phyloP scores from a whole-genome alignment of 2,888 invertebrate species.

The Clistopyga incitator region DNA sequence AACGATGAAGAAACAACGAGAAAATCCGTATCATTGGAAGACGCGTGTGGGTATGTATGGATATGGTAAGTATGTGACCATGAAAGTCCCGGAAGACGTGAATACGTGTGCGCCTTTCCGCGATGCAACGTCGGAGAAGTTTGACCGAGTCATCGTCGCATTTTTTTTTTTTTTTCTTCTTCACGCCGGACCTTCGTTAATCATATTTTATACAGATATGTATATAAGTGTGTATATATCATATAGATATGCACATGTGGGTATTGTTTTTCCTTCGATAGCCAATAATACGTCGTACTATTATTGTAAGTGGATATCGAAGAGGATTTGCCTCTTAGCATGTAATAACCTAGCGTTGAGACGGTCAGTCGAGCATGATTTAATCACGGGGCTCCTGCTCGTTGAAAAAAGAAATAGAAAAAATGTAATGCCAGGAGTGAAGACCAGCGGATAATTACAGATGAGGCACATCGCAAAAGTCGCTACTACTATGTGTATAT shows the following conservation, averaged over 20 bases:
- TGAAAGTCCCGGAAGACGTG: slow-evolving; percentile 62
- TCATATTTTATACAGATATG: slow-evolving; percentile 24
- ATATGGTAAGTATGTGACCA: slow-evolving; percentile 55
- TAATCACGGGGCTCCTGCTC: slow-evolving; percentile 47
- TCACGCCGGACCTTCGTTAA: slow-evolving; percentile 29
- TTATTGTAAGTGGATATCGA: slow-evolving; percentile 27
- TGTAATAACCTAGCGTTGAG: slow-evolving; percentile 35
- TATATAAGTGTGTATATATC: too few species aligned
- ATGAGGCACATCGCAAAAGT: slow-evolving; percentile 22
- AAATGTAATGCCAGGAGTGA: slow-evolving; percentile 43
- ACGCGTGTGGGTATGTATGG: slow-evolving; percentile 3
- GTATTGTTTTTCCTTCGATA: slow-evolving; percentile 1
- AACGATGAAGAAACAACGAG: background rate
- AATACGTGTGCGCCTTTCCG: slow-evolving; percentile 25
- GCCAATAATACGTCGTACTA: slow-evolving; percentile 18
- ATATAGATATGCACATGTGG: too few species aligned
- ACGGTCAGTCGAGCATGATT: slow-evolving; percentile 59
- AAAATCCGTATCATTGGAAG: too few species aligned
- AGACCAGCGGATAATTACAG: slow-evolving; percentile 58
- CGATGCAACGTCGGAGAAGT: slow-evolving; percentile 3
- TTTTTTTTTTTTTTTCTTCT: too few species aligned
- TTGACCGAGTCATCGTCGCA: slow-evolving; percentile 44
- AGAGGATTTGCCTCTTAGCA: slow-evolving; percentile 33
- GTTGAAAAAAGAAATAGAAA: slow-evolving; percentile 20
- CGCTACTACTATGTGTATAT: background rate